Base-by-base conservation (phyloP, 2,113 vertebrate genomes). In the Excalfactoria chinensis region DNA sequence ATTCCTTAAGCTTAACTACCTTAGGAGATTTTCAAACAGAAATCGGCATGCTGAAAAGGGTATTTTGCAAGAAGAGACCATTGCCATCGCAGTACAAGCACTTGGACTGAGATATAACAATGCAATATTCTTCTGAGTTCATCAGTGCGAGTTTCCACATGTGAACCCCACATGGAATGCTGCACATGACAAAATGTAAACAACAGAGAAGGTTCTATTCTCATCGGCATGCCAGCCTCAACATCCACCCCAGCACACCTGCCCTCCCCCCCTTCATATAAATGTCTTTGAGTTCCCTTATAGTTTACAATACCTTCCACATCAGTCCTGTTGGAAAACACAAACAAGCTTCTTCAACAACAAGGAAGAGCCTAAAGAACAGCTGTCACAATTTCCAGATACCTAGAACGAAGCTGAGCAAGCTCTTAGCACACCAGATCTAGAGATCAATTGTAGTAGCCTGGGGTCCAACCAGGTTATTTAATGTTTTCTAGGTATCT, bases 21-120 rank as follows among this genome's bases (percentile, higher is more conserved):
- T 96, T 66, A 67, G 67, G 67, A 95, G 85, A 94, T 97, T 97
- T 97, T 96, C 89, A 94, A 92, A 95, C 63, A 98, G 90, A 97
- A 97, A 97, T 90, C 96, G 96, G 96, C 97, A 98, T 97, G 97
- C 83, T 89, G 96, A 95, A 92, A 86, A 84, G 80, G 97, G 94
- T 48, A 94, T 96, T 95, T 94, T 97, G 97, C 96, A 97, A 96
- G 96, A 97, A 97, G 97, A 98, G 95, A 96, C 88, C 95, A 97
- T 83, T 97, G 97, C 96, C 87, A 95, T 94, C 72, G 49, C 96
- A 97, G 97, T 83, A 94, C 96, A 97, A 96, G 95, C 93, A 90
- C 90, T 68, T 96, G 96, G 92, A 96, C 95, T 94, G 97, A 97
- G 93, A 97, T 64, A 85, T 21, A 95, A 95, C 95, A 97, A 96